Evolutionary conservation across 2,113 vertebrate species (phyloP), one percentile per base, ranked within the genome.

Genomic region (Myrmecophaga tridactyla): DNA sequence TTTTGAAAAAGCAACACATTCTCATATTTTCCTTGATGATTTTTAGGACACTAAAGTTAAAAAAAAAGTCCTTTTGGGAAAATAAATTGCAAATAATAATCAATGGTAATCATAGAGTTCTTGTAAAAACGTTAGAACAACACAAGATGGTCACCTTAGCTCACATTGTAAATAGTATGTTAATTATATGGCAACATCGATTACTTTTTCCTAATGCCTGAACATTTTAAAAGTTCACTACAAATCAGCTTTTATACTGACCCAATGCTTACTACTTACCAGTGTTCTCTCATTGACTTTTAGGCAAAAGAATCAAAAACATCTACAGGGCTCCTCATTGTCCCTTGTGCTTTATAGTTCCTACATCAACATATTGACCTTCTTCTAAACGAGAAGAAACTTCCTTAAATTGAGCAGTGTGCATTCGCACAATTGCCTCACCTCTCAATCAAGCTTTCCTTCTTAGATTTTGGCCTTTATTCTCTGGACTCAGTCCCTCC

Each of bases 381-480:
- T n/a, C n/a, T n/a, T n/a, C n/a, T n/a, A n/a, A n/a, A n/a, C n/a
- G n/a, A 70, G 73, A 86, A 86, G 11, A 21, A 29, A 1, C 51
- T 85, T 70, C 25, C 60, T 65, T 77, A 72, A 86, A 34, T 77
- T 21, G 29, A 36, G 48, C 41, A 58, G 46, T 69, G 82, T 84
- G 56, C 9, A 17, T 90, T 76, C 84, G 83, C 85, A 82, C 46
- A 31, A 77, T 86, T 81, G 8, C 36, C 92, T 88, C 6, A 25
- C 56, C 96, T 92, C 94, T 87, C 90, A 76, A 10, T 78, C 92
- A 95, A 76, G 67, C 94, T 78, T 90, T 92, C 75, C 78, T 94
- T 94, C 85, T 96, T 87, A 41, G 70, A 67, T 34, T 0, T 17
- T 51, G 63, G 63, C 34, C 70, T 89, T 94, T 43, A 92, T 83